These are phyloP conservation scores for Psilanteris sp. DNA, from an alignment of 1,140 invertebrate genomes.

Conservation along the genomic window DNA sequence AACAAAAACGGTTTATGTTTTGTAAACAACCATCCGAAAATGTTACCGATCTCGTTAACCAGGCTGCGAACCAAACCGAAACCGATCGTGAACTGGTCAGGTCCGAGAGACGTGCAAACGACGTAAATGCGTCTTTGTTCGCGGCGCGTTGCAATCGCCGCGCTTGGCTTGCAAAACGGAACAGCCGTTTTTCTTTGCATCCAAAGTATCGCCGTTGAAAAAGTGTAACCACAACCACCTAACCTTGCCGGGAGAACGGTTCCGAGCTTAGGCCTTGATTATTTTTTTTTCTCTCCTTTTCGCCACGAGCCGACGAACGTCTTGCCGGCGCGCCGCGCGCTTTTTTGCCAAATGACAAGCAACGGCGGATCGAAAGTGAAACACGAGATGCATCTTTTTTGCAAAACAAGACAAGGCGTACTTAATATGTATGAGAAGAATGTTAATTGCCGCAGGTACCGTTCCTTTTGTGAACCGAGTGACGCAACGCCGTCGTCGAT, in stretches of 20 bases:
- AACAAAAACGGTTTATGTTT: too few species aligned
- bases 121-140: too few species aligned
- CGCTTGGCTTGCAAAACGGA: conserved; percentile 23
- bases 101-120: too few species aligned
- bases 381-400: conserved; percentile 34
- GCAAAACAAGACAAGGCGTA: conserved; percentile 14
- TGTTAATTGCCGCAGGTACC: conserved; percentile 5
- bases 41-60: too few species aligned
- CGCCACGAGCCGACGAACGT: too few species aligned
- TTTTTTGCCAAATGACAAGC: conserved; percentile 27
- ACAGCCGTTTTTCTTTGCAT: conserved; percentile 24
- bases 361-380: conserved; percentile 28
- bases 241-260: conserved; percentile 32
- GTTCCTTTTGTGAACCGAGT: not conserved
- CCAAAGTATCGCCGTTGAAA: conserved; percentile 26
- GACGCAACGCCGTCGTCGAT: not conserved
- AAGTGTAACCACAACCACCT: conserved; percentile 9
- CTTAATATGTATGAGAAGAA: conserved; percentile 18
- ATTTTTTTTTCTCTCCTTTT: conserved; percentile 11
- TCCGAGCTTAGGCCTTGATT: conserved; percentile 40
- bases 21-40: too few species aligned
- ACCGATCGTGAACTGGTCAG: too few species aligned
- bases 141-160: too few species aligned
- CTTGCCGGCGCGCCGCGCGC: too few species aligned
- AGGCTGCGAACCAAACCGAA: too few species aligned